Percentiles rank a stretch among this genome's conserved stretches.
Evolutionary conservation across 2,113 vertebrate genomes (phyloP).

Genomic region (Mastomys natalensis): DNA sequence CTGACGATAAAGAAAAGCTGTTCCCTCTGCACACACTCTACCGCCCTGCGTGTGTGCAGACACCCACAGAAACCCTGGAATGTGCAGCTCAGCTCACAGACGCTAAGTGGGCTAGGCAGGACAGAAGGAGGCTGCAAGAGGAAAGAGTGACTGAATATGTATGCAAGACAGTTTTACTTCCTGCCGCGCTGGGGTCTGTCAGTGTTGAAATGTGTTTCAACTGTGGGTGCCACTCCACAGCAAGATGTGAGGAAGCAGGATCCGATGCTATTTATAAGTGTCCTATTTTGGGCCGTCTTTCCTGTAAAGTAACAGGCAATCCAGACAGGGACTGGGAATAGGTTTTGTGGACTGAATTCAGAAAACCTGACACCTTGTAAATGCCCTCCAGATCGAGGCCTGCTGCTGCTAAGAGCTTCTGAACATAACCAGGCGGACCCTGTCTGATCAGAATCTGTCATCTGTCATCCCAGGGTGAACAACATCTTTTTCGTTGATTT

Average conservation of each 20-base stretch:
- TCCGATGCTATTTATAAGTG: neutral
- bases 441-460: neutral
- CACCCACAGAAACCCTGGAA: neutral
- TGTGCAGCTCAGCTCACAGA: neutral
- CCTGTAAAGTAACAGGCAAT: neutral
- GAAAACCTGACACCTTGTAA: neutral
- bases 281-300: neutral
- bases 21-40: accelerated
- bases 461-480: neutral
- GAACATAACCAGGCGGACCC: no score
- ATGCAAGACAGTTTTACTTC: neutral
- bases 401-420: neutral
- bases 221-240: neutral
- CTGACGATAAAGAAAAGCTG: neutral
- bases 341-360: neutral
- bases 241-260: neutral
- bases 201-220: neutral
- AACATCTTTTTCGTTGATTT: neutral
- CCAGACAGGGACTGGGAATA: neutral
- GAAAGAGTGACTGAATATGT: neutral
- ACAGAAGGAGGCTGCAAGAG: neutral
- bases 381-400: neutral
- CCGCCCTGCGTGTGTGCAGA: accelerated
- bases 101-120: neutral
- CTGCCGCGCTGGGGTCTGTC: neutral